Percentiles rank a stretch among this genome's conserved stretches.
Conservation (phyloP, 2,797 vertebrate genomes). For the Yasuhikotakia modesta region DNA sequence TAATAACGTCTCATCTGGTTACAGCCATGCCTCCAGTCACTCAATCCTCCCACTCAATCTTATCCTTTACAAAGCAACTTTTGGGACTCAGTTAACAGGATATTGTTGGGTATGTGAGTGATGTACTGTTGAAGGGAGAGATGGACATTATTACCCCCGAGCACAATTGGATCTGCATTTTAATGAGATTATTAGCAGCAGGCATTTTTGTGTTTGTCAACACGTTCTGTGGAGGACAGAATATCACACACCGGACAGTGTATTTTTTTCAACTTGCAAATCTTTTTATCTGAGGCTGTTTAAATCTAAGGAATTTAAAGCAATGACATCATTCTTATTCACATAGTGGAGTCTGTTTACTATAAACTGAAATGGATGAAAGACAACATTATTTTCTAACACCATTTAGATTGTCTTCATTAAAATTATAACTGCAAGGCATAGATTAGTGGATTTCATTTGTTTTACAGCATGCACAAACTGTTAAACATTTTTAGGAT, state of each 20-base stretch:
- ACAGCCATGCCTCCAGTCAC: conserved; percentile 43
- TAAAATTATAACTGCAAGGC: conserved; percentile 5
- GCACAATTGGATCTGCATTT: conserved; percentile 56
- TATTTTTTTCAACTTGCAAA: too few species aligned
- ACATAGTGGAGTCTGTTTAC: neutral
- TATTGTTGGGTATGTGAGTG: conserved; percentile 52
- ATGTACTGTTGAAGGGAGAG: conserved; percentile 42
- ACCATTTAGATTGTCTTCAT: neutral
- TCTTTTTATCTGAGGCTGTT: too few species aligned
- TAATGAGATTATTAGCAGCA: conserved; percentile 49
- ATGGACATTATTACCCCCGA: conserved; percentile 56
- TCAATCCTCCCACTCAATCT: conserved; percentile 46
- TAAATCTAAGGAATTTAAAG: neutral
- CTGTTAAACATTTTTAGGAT: neutral
- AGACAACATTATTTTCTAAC: conserved; percentile 3
- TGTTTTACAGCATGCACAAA: neutral
- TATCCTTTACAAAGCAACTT: conserved; percentile 58
- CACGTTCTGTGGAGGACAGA: neutral
- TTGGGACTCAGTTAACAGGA: conserved; percentile 51
- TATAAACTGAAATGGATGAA: conserved; percentile 6
- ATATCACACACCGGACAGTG: neutral
- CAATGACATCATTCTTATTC: neutral
- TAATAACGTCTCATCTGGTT: conserved; percentile 47
- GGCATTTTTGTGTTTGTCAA: conserved; percentile 10
- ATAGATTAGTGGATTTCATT: neutral